These are phyloP conservation scores for Eupithecia inturbata DNA, from an alignment of 2,888 invertebrate species.

Conservation along the genomic window DNA sequence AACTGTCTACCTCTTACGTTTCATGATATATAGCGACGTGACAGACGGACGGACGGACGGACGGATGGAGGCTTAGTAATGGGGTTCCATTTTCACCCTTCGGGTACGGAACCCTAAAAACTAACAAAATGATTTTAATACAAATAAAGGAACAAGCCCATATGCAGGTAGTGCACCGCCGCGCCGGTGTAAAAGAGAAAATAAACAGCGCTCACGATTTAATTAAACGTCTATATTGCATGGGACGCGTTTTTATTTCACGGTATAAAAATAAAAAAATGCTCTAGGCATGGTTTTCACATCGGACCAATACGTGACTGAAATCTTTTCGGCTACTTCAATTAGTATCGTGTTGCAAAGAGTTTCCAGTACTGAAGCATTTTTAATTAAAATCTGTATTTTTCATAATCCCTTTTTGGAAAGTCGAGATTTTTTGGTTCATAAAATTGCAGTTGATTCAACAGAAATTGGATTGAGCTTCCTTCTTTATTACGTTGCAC, in stretches of 20 bases:
- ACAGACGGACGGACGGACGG: no score
- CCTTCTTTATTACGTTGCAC: constrained; percentile 21
- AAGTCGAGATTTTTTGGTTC: not conserved
- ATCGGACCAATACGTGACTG: constrained; percentile 1
- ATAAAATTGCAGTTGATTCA: constrained; percentile 5
- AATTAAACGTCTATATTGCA: not conserved
- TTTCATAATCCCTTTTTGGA: not conserved
- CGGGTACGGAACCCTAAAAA: no score
- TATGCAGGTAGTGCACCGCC: not conserved
- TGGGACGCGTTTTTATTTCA: not conserved
- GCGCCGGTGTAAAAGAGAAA: constrained; percentile 4
- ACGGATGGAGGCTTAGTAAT: no score
- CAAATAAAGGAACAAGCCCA: not conserved
- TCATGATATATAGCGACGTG: no score
- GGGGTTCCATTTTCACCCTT: no score
- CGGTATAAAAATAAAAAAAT: constrained; percentile 3
- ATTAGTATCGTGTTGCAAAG: not conserved
- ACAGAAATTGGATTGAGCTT: not conserved
- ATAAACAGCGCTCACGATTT: not conserved
- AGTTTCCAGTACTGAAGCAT: not conserved
- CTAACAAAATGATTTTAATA: not conserved
- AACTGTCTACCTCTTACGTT: no score
- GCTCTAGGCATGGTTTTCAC: not conserved
- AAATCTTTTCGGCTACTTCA: constrained; percentile 1
- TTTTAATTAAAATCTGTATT: constrained; percentile 5